Base-by-base conservation (phyloP, 2,113 vertebrate species). In the Cottus gobio region DNA sequence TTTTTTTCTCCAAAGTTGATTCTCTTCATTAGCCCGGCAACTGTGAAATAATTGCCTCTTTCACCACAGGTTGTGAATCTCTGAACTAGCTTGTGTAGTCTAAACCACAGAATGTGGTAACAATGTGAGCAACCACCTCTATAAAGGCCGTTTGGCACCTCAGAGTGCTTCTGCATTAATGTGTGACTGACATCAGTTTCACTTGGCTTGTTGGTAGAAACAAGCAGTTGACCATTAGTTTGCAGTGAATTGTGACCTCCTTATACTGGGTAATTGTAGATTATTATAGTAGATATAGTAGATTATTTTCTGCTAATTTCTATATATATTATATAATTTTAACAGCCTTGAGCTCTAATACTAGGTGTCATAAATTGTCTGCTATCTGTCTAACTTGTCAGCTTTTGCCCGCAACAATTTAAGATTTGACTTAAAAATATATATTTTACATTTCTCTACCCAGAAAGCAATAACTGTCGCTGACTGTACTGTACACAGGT, bases 1-100 rank as follows among this genome's bases (percentile, higher is more conserved):
- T 11, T 12, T 78, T 64, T 70, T 15, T 74, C 48, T 66, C 39
- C 50, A 61, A 61, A 50, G 39, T 24, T 28, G 58, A 48, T 18
- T 20, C 2, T 72, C 36, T 10, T 60, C 6, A 37, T 75, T 58
- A 78, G 22, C 62, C 24, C 1, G 0, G 13, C 4, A n/a, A 36
- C 42, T 30, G 22, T 61, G 5, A 28, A 48, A 57, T 71, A 37
- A 61, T 56, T 46, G 13, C 2, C 18, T 73, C 4, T 50, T 57
- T 50, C 12, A 62, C 16, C 3, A 5, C 22, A 56, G 11, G 52
- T 36, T 62, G 12, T 83, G 16, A 52, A 11, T 37, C 9, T 57
- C 30, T 69, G 37, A 31, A 42, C 37, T 26, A 34, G 26, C 16
- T 31, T 10, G 30, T 42, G n/a, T 31, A 20, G 10, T 68, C 28